Base-by-base conservation (phyloP, 2,797 vertebrate genomes). In the Poecilia velifera region DNA sequence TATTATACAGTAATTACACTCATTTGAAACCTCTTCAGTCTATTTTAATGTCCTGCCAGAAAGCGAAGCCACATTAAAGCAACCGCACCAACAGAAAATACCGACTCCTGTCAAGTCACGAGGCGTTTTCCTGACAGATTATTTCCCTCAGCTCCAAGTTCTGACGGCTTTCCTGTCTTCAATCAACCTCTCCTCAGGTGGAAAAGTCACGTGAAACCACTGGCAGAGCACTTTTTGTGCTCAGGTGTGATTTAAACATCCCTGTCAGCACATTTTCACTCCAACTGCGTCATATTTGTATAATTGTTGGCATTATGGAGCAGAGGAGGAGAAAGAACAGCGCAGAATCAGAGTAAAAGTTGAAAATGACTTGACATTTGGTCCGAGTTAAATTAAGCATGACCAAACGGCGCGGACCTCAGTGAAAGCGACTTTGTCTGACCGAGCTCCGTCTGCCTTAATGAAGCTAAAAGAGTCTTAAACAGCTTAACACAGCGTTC, bases 401-500 rank as follows among this genome's bases (percentile, higher is more conserved):
- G 92, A 94, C 93, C 84, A 87, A 92, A 88, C 76, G 88, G 76
- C 45, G 55, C 89, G 82, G 91, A 91, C 90, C 89, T 84, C 82
- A 85, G 89, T 95, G 94, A 95, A 94, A 94, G 94, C 93, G 78
- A 94, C 94, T 94, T 94, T 96, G 95, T 95, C 90, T 90, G 92
- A 90, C 89, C 82, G 85, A 90, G 89, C 87, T 92, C 90, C 87
- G 89, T 93, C 93, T 74, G 90, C 95, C 94, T 95, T 96, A 95
- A 96, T 96, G 95, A 96, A 94, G 93, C 94, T 93, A 94, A 96
- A 95, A 92, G 90, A 93, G 94, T 94, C 94, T 95, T 95, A 95
- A 96, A 96, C 94, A 95, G 95, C 94, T 95, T 94, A 95, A 95
- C 93, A 86, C 91, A 89, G 93, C 94, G 93, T 92, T 96, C 95